These are phyloP conservation scores for Oscheius myriophilus DNA, from an alignment of 2,888 invertebrate genomes.

Conservation along the genomic window DNA sequence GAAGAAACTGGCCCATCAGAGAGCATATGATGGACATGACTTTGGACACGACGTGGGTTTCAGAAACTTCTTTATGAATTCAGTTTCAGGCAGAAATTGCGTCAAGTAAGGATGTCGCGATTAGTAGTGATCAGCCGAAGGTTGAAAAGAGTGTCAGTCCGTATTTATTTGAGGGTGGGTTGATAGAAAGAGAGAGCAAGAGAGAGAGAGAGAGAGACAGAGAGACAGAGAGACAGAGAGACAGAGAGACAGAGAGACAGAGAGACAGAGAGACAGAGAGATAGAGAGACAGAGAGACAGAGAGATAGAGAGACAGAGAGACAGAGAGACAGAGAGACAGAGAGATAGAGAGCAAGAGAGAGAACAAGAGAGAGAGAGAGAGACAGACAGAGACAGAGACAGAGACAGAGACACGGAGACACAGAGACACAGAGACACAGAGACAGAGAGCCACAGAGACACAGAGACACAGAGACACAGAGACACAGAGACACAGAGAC, in stretches of 20 bases:
- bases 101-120: conserved; percentile 53
- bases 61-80: not conserved
- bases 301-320: not conserved
- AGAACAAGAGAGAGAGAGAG: not conserved
- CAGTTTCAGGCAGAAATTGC: conserved; percentile 53
- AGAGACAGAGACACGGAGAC: not conserved
- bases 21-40: conserved; percentile 55
- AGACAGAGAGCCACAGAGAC: not conserved
- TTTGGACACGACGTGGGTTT: conserved; percentile 61
- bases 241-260: not conserved
- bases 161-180: conserved; percentile 66
- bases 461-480: not conserved
- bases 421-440: not conserved
- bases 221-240: not conserved
- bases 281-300: not conserved
- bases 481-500: not conserved
- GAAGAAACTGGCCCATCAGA: conserved; percentile 58
- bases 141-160: conserved; percentile 57
- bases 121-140: conserved; percentile 59
- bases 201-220: not conserved
- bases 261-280: not conserved
- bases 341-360: not conserved
- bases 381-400: not conserved
- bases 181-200: too few species aligned
- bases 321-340: not conserved